Conservation (phyloP, 1,140 invertebrate genomes). For the Tetramorium alpestre region DNA sequence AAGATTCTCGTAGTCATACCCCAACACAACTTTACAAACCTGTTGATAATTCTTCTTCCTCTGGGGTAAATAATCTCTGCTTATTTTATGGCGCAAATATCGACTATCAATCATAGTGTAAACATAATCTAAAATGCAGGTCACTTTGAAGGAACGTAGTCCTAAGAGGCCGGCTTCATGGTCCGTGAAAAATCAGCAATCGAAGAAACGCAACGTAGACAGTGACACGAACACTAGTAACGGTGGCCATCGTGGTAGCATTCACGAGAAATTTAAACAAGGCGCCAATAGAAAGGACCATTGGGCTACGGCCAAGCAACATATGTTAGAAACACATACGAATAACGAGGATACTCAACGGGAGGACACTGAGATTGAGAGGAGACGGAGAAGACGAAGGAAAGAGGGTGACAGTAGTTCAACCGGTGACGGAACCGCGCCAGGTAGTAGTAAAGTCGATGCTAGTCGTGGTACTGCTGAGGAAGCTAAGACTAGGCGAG, state of each 20-base stretch:
- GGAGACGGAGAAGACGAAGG: slow-evolving; percentile 76
- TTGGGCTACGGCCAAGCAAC: slow-evolving; percentile 83
- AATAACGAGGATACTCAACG: slow-evolving; percentile 77
- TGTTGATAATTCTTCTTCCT: slow-evolving; percentile 84
- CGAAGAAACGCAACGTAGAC: slow-evolving; percentile 77
- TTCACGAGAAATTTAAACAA: slow-evolving; percentile 78
- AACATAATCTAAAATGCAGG: slow-evolving; percentile 69
- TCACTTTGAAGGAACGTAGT: slow-evolving; percentile 81
- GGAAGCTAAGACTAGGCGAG: slow-evolving; percentile 77
- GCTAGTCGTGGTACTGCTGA: slow-evolving; percentile 39
- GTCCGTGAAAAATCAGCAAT: slow-evolving; percentile 80
- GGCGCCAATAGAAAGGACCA: slow-evolving; percentile 81
- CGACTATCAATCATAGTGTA: background rate
- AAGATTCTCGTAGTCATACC: slow-evolving; percentile 77
- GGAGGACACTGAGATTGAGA: slow-evolving; percentile 76
- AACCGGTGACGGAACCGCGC: slow-evolving; percentile 62
- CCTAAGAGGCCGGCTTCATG: slow-evolving; percentile 80
- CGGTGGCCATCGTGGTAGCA: slow-evolving; percentile 72
- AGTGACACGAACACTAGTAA: slow-evolving; percentile 80
- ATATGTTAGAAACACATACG: slow-evolving; percentile 79
- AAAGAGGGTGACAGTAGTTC: slow-evolving; percentile 76
- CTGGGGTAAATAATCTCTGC: slow-evolving; percentile 77
- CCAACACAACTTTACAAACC: slow-evolving; percentile 84
- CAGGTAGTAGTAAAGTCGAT: slow-evolving; percentile 65
- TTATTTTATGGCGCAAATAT: slow-evolving; percentile 16